These are phyloP conservation scores for Camponotus fellah DNA, from an alignment of 2,888 invertebrate genomes.

Conservation along the genomic window DNA sequence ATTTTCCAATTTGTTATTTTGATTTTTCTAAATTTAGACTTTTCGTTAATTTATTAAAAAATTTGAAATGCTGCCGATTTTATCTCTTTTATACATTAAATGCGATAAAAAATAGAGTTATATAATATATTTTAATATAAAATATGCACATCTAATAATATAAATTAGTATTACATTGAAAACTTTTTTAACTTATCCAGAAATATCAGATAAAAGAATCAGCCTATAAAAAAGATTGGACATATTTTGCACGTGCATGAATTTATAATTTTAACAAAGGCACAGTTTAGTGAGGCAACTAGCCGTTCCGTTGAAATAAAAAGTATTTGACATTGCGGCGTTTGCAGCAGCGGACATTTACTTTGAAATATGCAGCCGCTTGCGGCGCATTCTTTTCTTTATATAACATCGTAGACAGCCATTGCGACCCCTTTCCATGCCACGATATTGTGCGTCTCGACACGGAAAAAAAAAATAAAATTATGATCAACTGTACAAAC, in stretches of 20 bases:
- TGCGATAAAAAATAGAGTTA: not conserved
- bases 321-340: conserved; percentile 52
- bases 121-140: not conserved
- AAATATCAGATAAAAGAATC: not conserved
- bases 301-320: conserved; percentile 41
- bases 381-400: conserved; percentile 49
- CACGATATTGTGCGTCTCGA: conserved; percentile 17
- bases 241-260: conserved; percentile 36
- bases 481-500: conserved; percentile 53
- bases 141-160: not conserved
- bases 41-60: not conserved
- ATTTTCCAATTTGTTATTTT: not conserved
- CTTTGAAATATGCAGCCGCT: conserved; percentile 50
- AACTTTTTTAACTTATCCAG: not conserved
- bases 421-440: conserved; percentile 17
- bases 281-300: conserved; percentile 45
- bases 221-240: conserved; percentile 35
- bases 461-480: not conserved
- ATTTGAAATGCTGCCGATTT: too few species aligned
- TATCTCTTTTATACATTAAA: not conserved
- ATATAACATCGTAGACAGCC: conserved; percentile 19
- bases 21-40: not conserved
- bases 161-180: not conserved
- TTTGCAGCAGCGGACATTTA: conserved; percentile 48
- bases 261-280: conserved; percentile 52